Base-by-base conservation (phyloP, 2,797 vertebrate genomes). In the Valencia hispanica region DNA sequence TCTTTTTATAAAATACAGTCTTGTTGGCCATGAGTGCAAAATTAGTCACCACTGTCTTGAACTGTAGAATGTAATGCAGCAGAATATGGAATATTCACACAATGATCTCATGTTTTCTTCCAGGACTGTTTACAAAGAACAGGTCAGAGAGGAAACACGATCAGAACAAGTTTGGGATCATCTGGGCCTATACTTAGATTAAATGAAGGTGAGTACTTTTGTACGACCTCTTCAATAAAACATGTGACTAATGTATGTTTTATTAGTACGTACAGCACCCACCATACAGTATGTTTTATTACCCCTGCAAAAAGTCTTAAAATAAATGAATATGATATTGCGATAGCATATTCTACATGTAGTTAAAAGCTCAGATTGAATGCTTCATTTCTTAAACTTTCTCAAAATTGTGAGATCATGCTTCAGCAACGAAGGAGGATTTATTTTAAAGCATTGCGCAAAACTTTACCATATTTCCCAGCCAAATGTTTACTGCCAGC, bases 111-210 rank as follows among this genome's bases (percentile, higher is more conserved):
- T 86, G 68, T 70, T 79, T 80, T 86, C 74, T 75, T 39, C 30
- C 71, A 96, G 93, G 78, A 92, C 47, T 93, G 93, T 55, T 18
- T 72, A 25, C 81, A 79, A 74, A 92, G 81, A 75, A 88, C 84
- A 25, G 73, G 73, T 89, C 93, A 87, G 61, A 72, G 81, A 15
- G 73, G 84, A 72, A 95, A 94, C 47, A 86, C 79, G 4, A 7
- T 96, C 0, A 84, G 70, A 70, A 79, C 1, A 0, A 82, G 79
- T n/a, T 69, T 86, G 0, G 79, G 90, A 20, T 93, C 94, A 0
- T 89, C 78, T 70, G 94, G 95, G 57, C 95, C 96, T 25, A 61
- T 97, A 1, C 77, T 79, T 0, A 76, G 65, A 68, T 80, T 69
- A 48, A 39, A 50, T 30, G n/a, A 81, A 25, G 79, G 95, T 95